Percentiles rank a stretch among this genome's conserved stretches.
Conservation (phyloP, 1,140 invertebrate species). For the Drosophila tropicalis region DNA sequence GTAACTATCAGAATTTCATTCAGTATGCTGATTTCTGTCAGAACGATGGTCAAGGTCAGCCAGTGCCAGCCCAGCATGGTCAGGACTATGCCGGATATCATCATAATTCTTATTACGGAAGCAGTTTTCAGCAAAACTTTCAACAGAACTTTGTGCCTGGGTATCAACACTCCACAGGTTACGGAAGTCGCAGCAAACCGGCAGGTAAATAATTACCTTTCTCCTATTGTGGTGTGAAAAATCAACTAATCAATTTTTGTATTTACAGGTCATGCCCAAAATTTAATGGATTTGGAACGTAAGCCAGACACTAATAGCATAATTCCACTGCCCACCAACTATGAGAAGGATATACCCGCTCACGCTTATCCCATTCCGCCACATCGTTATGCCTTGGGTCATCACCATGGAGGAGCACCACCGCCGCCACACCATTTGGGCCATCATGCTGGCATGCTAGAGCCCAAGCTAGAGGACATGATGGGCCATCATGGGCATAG, state of each 20-base stretch:
- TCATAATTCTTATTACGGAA: conserved; percentile 73
- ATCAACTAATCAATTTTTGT: neutral
- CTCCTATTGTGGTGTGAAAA: conserved; percentile 33
- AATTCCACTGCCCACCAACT: conserved; percentile 81
- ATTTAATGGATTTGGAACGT: conserved; percentile 72
- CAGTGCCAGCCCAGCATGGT: conserved; percentile 62
- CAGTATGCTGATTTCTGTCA: conserved; percentile 83
- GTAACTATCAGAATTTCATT: conserved; percentile 83
- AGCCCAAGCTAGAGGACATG: conserved; percentile 78
- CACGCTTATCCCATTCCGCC: conserved; percentile 82
- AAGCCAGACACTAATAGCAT: conserved; percentile 80
- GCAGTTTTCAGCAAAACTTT: conserved; percentile 79
- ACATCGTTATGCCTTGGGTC: conserved; percentile 74
- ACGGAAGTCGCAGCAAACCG: conserved; percentile 54
- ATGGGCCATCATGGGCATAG: conserved; percentile 44
- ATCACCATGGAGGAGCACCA: conserved; percentile 43
- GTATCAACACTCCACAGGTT: conserved; percentile 71
- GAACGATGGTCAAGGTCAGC: conserved; percentile 75
- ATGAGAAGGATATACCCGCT: conserved; percentile 82
- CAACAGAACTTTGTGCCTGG: conserved; percentile 79
- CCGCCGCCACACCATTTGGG: conserved; percentile 60
- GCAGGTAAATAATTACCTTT: conserved; percentile 39
- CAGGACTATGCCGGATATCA: conserved; percentile 78
- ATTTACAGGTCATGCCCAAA: conserved; percentile 54
- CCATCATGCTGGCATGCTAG: conserved; percentile 68